Evolutionary conservation across 2,113 vertebrate genomes (phyloP).

Genomic region (Notarius lentiginosus): DNA sequence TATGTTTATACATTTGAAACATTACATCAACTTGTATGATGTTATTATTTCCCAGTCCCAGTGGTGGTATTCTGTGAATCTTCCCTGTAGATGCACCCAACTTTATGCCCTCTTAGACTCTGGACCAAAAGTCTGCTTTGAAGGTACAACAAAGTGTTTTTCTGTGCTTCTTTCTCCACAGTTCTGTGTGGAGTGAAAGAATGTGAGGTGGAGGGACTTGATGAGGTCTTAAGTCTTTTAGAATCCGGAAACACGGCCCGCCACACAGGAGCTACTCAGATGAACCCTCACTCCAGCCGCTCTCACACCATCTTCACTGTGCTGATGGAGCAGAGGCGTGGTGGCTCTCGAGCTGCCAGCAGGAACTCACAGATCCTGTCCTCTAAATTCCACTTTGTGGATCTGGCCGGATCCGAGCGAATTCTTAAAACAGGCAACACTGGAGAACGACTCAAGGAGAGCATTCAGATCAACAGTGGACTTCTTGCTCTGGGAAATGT

Average conservation of each 20-base stretch:
- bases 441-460: slow-evolving; percentile 91
- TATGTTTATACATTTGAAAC: neutral
- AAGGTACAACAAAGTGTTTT: neutral
- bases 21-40: neutral
- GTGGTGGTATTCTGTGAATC: neutral
- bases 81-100: neutral
- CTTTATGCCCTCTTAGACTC: neutral
- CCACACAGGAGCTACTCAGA: slow-evolving; percentile 89
- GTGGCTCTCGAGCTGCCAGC: slow-evolving; percentile 66
- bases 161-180: slow-evolving; percentile 55
- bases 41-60: neutral
- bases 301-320: slow-evolving; percentile 93
- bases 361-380: slow-evolving; percentile 74
- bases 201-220: slow-evolving; percentile 90
- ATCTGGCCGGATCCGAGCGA: slow-evolving; percentile 91
- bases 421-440: slow-evolving; percentile 90
- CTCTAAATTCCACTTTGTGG: slow-evolving; percentile 97
- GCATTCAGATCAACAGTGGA: slow-evolving; percentile 95
- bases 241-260: slow-evolving; percentile 92
- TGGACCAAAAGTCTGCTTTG: neutral
- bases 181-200: slow-evolving; percentile 93
- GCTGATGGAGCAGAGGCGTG: slow-evolving; percentile 90
- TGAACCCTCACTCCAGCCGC: slow-evolving; percentile 91
- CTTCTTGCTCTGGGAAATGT: slow-evolving; percentile 93
- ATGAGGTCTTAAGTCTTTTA: slow-evolving; percentile 92